A percentile compares a stretch with the other conserved stretches of the same genome.
Conservation (phyloP, 2,797 vertebrate genomes). For the Okamejei kenojei region DNA sequence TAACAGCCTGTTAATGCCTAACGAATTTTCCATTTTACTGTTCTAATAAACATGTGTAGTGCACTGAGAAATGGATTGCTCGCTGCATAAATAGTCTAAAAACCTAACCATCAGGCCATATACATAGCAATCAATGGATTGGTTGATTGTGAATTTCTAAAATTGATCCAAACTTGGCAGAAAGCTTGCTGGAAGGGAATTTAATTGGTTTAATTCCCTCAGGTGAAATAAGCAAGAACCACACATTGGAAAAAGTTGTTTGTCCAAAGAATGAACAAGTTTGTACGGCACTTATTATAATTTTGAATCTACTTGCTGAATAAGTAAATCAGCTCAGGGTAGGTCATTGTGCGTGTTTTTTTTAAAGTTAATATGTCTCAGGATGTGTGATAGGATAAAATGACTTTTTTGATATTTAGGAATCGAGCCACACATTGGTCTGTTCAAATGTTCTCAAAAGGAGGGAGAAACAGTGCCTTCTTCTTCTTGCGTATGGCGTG, state of each 20-base stretch:
- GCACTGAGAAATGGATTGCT: conserved; percentile 15
- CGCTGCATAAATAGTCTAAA: not conserved
- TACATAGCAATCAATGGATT: conserved; percentile 11
- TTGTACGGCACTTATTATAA: not conserved
- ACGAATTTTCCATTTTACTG: not conserved
- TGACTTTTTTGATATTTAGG: not conserved
- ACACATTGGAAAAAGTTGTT: conserved; percentile 4
- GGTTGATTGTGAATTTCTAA: not conserved
- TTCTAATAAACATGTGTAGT: conserved; percentile 3
- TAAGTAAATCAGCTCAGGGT: not conserved
- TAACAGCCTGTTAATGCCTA: not conserved
- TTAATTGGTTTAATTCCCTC: not conserved
- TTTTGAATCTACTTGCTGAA: conserved; percentile 12
- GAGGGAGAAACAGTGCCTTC: too few relatives aligned
- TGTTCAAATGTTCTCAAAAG: not conserved
- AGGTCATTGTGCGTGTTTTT: not conserved
- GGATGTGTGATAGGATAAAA: not conserved
- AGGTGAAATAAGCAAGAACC: not conserved
- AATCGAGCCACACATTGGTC: not conserved
- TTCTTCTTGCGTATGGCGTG: too few relatives aligned
- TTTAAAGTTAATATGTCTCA: not conserved
- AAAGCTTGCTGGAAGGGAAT: not conserved
- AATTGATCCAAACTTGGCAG: conserved; percentile 9
- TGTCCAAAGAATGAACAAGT: not conserved
- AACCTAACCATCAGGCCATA: conserved; percentile 11